Base-by-base conservation (phyloP, 2,888 invertebrate species). In the Himalopsyche kuldschensis region DNA sequence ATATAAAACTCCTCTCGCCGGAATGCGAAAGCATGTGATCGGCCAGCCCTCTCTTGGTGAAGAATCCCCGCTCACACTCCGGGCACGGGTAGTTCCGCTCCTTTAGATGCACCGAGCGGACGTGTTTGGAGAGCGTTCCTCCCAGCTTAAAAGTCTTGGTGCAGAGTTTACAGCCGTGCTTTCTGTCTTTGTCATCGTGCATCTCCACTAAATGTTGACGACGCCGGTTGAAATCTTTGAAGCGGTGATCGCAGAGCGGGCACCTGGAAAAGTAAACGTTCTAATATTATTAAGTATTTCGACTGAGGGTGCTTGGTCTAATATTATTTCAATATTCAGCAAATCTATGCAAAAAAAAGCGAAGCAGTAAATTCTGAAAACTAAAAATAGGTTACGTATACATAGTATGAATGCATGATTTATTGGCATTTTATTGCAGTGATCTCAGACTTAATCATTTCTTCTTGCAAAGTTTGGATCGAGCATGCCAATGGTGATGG, bases 211-310 rank as follows among this genome's bases (percentile, higher is more conserved):
- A 89, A 86, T 91, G 91, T 30, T 90, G 91, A 83, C 88, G 90
- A 77, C 91, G 87, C 82, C 90, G 90, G 81, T 89, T 90, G 0
- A 91, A 91, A 30, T 91, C 88, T 0, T 90, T 87, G 84, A 91
- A 91, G 3, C 89, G 87, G 0, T 90, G 90, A 0, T 88, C 84
- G 82, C 91, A 91, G 75, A 88, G 82, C 0, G 88, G 88, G 55
- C 91, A 91, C 0, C 90, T 89, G 24, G 88, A 88, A 0, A 8
- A 20, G 27, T 11, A 75, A 20, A 55, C 15, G 20, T 20, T 20
- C 10, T 20, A 55, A 20, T 4, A 55, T 55, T 6, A n/a, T n/a
- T n/a, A n/a, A n/a, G n/a, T n/a, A n/a, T n/a, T n/a, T n/a, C n/a
- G n/a, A n/a, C n/a, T n/a, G n/a, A n/a, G n/a, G n/a, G n/a, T n/a